Conservation (phyloP, 1,140 invertebrate species). For the Saxidomus purpurata region DNA sequence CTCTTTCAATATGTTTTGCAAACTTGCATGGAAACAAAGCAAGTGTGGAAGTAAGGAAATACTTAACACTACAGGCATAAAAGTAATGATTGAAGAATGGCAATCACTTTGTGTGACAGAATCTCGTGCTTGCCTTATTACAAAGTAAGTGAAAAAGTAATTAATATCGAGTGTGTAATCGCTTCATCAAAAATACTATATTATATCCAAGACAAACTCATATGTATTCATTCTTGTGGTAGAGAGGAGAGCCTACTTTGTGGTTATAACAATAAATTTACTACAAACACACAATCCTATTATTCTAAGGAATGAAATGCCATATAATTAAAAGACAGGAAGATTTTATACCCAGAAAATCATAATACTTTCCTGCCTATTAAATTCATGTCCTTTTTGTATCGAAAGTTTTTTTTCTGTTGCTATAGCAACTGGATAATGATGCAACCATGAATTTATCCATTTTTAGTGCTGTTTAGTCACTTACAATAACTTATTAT, state of each 20-base stretch:
- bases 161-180: background rate
- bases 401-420: no score
- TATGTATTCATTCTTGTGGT: background rate
- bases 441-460: no score
- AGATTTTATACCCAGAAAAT: no score
- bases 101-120: background rate
- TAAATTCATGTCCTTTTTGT: no score
- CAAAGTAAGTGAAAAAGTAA: background rate
- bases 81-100: background rate
- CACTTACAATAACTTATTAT: no score
- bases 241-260: background rate
- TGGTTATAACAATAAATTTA: background rate
- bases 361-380: no score
- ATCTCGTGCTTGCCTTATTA: background rate
- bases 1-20: no score
- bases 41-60: background rate
- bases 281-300: background rate
- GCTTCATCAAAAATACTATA: background rate
- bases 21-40: no score
- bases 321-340: background rate
- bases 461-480: no score
- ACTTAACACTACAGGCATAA: background rate
- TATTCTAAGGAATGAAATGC: background rate
- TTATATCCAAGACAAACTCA: background rate
- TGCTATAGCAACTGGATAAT: no score